Percentiles rank a stretch among this genome's conserved stretches.
Evolutionary conservation across 2,113 vertebrate genomes (phyloP).

Genomic region (Cochlearius cochlearius): DNA sequence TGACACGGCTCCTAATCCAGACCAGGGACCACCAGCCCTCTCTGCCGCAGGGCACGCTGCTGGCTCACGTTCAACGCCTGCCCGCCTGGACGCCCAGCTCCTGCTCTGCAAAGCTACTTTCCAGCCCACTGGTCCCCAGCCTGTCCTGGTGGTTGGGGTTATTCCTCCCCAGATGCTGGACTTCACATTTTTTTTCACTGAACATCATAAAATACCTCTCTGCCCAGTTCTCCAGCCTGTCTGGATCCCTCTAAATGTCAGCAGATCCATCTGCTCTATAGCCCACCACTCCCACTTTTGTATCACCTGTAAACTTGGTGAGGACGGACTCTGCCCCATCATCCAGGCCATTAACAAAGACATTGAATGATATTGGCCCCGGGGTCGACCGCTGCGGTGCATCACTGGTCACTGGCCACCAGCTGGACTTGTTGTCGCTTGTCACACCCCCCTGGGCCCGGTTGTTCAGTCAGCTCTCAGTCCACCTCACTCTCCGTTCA

Average conservation of each 20-base stretch:
- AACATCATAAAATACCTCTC: neutral
- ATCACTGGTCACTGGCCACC: neutral
- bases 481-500: neutral
- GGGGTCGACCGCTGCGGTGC: accelerated
- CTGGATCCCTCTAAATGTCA: neutral
- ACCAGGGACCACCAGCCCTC: neutral
- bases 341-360: neutral
- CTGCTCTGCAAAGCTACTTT: neutral
- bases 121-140: neutral
- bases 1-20: neutral
- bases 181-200: neutral
- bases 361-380: neutral
- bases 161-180: neutral
- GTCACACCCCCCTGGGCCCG: too few relatives aligned
- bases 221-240: neutral
- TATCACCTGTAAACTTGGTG: neutral
- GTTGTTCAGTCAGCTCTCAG: neutral
- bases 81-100: neutral
- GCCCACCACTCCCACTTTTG: neutral
- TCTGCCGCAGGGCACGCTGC: accelerated
- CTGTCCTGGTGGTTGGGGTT: neutral
- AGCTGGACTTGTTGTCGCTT: neutral
- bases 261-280: neutral
- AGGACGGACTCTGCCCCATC: neutral
- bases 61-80: accelerated